These are phyloP conservation scores for Dinoponera quadriceps DNA, from an alignment of 1,140 invertebrate genomes.

Conservation along the genomic window DNA sequence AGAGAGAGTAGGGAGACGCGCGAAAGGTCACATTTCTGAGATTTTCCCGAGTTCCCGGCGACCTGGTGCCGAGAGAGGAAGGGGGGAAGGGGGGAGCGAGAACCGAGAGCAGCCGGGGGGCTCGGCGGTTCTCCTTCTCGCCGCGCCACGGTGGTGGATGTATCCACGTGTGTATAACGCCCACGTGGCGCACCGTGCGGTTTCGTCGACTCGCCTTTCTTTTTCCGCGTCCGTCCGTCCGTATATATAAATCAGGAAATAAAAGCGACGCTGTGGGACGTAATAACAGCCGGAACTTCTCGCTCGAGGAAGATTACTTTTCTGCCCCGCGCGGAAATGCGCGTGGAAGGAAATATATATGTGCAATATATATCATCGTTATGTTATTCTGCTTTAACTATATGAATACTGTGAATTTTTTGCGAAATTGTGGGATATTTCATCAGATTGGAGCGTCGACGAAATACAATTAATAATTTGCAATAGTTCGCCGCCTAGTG, in stretches of 20 bases:
- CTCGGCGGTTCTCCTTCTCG: background rate
- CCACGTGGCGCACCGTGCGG: background rate
- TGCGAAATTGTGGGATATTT: too few species aligned
- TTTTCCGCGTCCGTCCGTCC: background rate
- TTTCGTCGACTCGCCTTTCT: slow-evolving; percentile 11
- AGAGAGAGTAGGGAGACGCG: slow-evolving; percentile 55
- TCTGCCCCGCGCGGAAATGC: background rate
- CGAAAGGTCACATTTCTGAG: slow-evolving; percentile 79
- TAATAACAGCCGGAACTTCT: background rate
- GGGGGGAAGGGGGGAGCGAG: too few species aligned
- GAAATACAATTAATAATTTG: too few species aligned
- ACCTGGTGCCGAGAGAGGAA: slow-evolving; percentile 44
- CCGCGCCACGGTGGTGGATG: background rate
- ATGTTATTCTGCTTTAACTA: too few species aligned
- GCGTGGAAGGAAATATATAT: too few species aligned
- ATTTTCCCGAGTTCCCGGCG: slow-evolving; percentile 69
- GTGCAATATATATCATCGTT: too few species aligned
- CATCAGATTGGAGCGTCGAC: too few species aligned
- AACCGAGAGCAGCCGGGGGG: background rate
- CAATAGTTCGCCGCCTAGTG: too few species aligned
- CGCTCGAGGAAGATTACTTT: background rate
- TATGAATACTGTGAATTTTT: too few species aligned
- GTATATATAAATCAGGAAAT: slow-evolving; percentile 13
- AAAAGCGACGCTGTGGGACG: background rate
- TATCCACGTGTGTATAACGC: slow-evolving; percentile 6